phyloP scores from a whole-genome alignment of 2,888 invertebrate species.

The Reticulitermes lucifugus region DNA sequence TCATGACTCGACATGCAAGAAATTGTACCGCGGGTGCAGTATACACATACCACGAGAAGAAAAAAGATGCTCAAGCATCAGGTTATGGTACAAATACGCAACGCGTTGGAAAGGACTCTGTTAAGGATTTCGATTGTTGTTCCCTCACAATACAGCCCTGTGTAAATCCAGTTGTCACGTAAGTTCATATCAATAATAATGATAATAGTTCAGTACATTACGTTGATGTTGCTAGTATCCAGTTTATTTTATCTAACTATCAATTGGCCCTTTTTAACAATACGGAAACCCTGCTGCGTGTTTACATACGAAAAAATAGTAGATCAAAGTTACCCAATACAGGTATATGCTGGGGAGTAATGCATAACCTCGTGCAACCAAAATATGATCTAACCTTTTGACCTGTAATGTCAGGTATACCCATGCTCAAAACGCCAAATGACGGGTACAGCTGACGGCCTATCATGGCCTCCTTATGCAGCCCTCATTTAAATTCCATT shows the following conservation, averaged over 20 bases:
- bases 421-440: no score
- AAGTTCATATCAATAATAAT: constrained; percentile 59
- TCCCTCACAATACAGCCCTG: constrained; percentile 97
- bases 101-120: constrained; percentile 93
- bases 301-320: not conserved
- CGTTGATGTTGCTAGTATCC: no score
- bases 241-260: not conserved
- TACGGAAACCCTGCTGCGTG: not conserved
- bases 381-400: no score
- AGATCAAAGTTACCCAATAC: no score
- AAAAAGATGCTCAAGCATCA: constrained; percentile 93
- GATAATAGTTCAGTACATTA: not conserved
- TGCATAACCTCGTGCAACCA: no score
- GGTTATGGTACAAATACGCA: constrained; percentile 91
- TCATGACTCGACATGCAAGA: constrained; percentile 95
- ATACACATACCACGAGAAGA: constrained; percentile 97
- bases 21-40: constrained; percentile 99
- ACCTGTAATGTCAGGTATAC: no score
- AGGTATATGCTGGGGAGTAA: no score
- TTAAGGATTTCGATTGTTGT: constrained; percentile 97
- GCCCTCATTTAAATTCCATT: no score
- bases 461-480: no score
- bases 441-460: no score
- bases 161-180: constrained; percentile 90
- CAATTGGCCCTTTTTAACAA: not conserved